Evolutionary conservation across 1,140 invertebrate species (phyloP).

Genomic region (Dendroctonus valens): DNA sequence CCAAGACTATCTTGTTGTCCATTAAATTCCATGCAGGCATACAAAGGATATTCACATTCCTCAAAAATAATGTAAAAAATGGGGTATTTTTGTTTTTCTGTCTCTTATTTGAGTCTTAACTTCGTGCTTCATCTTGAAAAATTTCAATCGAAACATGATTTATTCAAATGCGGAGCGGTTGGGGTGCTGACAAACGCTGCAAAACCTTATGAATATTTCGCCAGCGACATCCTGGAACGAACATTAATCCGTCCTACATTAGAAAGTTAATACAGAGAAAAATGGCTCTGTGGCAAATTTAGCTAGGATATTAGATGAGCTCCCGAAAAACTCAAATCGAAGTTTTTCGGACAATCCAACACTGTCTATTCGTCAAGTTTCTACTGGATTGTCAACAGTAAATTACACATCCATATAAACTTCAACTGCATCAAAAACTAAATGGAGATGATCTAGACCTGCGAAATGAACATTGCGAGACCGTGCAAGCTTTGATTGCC

Average conservation of each 20-base stretch:
- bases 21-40: background rate
- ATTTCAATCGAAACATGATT: conserved; percentile 2
- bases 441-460: too few relatives aligned
- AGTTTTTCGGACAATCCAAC: too few relatives aligned
- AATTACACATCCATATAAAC: too few relatives aligned
- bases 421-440: too few relatives aligned
- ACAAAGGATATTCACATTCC: conserved; percentile 2
- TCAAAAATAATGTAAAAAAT: background rate
- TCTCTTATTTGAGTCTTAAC: background rate
- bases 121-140: background rate
- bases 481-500: too few relatives aligned
- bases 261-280: background rate
- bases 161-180: background rate
- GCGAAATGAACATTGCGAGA: too few relatives aligned
- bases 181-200: background rate
- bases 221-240: background rate
- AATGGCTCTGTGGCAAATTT: background rate
- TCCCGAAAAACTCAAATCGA: too few relatives aligned
- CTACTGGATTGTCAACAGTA: too few relatives aligned
- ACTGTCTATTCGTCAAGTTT: too few relatives aligned
- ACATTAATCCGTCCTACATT: conserved; percentile 1
- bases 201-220: background rate
- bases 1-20: background rate
- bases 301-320: too few relatives aligned
- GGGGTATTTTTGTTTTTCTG: background rate